Percentiles rank a stretch among this genome's conserved stretches.
phyloP scores from a whole-genome alignment of 2,797 vertebrate species.

The Micromesistius poutassou region DNA sequence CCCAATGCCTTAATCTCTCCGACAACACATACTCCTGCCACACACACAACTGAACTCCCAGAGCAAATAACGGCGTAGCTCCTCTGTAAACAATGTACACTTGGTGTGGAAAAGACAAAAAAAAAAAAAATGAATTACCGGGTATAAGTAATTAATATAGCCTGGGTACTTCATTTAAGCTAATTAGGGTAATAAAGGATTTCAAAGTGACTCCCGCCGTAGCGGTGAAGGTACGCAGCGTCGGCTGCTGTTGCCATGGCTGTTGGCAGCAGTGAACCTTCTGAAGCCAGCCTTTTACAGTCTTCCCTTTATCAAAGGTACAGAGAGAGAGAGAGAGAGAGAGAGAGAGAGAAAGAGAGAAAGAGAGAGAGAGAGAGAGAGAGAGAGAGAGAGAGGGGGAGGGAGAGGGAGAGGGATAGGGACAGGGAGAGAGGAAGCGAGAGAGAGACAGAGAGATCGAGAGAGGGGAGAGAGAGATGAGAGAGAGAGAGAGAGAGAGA shows the following conservation, averaged over 20 bases:
- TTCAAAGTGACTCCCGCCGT: slow-evolving; percentile 38
- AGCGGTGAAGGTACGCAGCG: slow-evolving; percentile 8
- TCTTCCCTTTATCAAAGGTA: too few relatives aligned
- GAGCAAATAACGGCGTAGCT: slow-evolving; percentile 48
- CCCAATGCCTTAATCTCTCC: slow-evolving; percentile 21
- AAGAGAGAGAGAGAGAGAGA: too few relatives aligned
- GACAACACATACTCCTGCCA: slow-evolving; percentile 41
- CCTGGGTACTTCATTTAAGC: slow-evolving; percentile 6
- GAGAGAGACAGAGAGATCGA: too few relatives aligned
- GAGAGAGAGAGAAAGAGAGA: too few relatives aligned
- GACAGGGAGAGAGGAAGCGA: too few relatives aligned
- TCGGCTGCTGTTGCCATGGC: too few relatives aligned
- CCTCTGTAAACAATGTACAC: slow-evolving; percentile 36
- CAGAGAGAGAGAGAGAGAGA: too few relatives aligned
- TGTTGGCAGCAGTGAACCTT: neutral
- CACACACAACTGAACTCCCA: slow-evolving; percentile 40
- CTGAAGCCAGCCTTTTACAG: neutral
- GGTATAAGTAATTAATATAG: slow-evolving; percentile 44
- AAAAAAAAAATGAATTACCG: slow-evolving; percentile 48
- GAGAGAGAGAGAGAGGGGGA: too few relatives aligned
- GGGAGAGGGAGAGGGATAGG: too few relatives aligned
- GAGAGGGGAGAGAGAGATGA: too few relatives aligned
- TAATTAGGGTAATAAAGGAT: slow-evolving; percentile 47
- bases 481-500: too few relatives aligned
- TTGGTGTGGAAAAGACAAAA: slow-evolving; percentile 39